Base-by-base conservation (phyloP, 2,888 invertebrate species). In the Noctua janthina region DNA sequence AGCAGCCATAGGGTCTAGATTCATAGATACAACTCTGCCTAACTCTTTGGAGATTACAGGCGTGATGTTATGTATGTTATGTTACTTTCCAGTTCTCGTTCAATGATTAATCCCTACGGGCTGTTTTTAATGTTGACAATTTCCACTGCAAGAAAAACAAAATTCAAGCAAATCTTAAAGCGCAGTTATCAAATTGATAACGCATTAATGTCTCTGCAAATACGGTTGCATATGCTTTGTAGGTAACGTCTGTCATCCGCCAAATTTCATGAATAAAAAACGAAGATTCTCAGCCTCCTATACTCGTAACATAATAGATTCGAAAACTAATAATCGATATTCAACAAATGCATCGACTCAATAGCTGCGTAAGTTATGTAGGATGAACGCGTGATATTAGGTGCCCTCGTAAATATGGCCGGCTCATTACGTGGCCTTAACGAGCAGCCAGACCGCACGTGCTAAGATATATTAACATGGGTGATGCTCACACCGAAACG, bases 341-440 rank as follows among this genome's bases (percentile, higher is more conserved):
- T 2, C n/a, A 29, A 75, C 49, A 13, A 70, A 73, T 62, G 39
- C 69, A 76, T 79, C 88, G 70, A 66, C 35, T 84, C 77, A 71
- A 86, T 86, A 82, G 75, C 77, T 70, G 70, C 64, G 84, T 87
- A 81, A 78, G 87, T 79, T 73, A 78, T 83, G 81, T 72, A 79
- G 83, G 67, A 81, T 80, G 85, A 87, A 86, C 74, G 87, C 79
- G 79, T 73, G 71, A 86, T 84, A 89, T 93, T 90, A 92, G 93
- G 92, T 92, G 92, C 93, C 91, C 92, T 93, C 94, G 93, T 95
- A 95, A 95, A 95, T 94, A 94, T 91, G 89, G 91, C 87, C 88
- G 90, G 91, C 94, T 95, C 95, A 96, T 96, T 96, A 95, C 93
- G 90, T 86, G 82, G 89, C 86, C 88, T 91, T 95, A 96, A 95